Evolutionary conservation across 1,140 invertebrate genomes (phyloP).

Genomic region (Drosophila lowei): DNA sequence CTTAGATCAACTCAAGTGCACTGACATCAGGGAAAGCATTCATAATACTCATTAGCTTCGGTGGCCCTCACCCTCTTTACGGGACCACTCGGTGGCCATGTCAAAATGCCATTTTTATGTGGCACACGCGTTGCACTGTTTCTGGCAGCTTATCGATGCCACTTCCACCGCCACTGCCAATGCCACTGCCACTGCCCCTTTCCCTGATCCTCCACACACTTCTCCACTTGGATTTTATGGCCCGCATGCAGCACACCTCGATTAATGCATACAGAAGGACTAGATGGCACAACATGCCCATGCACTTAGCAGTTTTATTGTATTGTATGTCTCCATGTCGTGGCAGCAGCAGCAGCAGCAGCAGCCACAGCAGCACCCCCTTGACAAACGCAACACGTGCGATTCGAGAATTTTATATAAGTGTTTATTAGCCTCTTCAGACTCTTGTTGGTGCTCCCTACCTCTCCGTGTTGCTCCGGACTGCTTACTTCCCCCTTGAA

Average conservation of each 20-base stretch:
- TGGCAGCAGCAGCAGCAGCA: constrained; percentile 3
- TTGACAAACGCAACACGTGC: constrained; percentile 78
- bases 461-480: constrained; percentile 8
- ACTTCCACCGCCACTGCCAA: neutral
- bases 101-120: constrained; percentile 66
- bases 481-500: constrained; percentile 27
- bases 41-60: constrained; percentile 60
- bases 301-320: constrained; percentile 75
- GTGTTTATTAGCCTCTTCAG: constrained; percentile 70
- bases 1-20: constrained; percentile 59
- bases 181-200: neutral
- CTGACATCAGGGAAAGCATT: constrained; percentile 64
- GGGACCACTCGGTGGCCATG: constrained; percentile 45
- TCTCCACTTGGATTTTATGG: constrained; percentile 55
- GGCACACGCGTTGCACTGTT: constrained; percentile 52
- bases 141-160: constrained; percentile 64
- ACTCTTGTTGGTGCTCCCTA: constrained; percentile 24
- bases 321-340: constrained; percentile 38
- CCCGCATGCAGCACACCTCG: constrained; percentile 54
- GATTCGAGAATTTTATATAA: constrained; percentile 77
- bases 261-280: constrained; percentile 34
- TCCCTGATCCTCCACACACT: constrained; percentile 4
- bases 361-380: constrained; percentile 38
- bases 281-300: constrained; percentile 63
- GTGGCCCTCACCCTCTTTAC: constrained; percentile 6